phyloP scores from a whole-genome alignment of 2,888 invertebrate genomes.

The Anthrax anthrax region DNA sequence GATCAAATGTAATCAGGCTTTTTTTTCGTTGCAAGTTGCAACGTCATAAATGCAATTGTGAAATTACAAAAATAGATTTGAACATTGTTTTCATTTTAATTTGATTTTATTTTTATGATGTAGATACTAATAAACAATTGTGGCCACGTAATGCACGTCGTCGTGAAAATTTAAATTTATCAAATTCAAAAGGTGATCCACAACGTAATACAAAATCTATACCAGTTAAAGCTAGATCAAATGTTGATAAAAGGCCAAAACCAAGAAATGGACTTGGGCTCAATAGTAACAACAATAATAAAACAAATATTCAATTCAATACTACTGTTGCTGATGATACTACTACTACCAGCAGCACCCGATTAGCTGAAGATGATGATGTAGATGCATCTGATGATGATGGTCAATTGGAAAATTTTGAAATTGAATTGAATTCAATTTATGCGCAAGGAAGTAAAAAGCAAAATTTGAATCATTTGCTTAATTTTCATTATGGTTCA shows the following conservation, averaged over 20 bases:
- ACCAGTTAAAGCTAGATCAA: conserved; percentile 39
- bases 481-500: conserved; percentile 77
- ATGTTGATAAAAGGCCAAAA: conserved; percentile 47
- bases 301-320: neutral
- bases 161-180: conserved; percentile 34
- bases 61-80: too few species aligned
- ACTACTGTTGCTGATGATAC: conserved; percentile 18
- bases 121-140: conserved; percentile 19
- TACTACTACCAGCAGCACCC: conserved; percentile 27
- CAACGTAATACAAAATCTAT: conserved; percentile 52
- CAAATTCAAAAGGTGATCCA: conserved; percentile 46
- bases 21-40: too few species aligned
- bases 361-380: conserved; percentile 25
- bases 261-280: conserved; percentile 35
- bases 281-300: conserved; percentile 1
- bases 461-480: conserved; percentile 84
- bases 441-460: conserved; percentile 75
- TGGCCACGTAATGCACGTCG: conserved; percentile 24
- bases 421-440: conserved; percentile 69
- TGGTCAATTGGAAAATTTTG: conserved; percentile 26
- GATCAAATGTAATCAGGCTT: too few species aligned
- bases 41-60: too few species aligned
- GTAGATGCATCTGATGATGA: conserved; percentile 12
- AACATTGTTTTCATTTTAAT: too few species aligned
- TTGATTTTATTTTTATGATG: conserved; percentile 6